Conservation (phyloP, 2,113 vertebrate genomes). For the Aegithalos caudatus region DNA sequence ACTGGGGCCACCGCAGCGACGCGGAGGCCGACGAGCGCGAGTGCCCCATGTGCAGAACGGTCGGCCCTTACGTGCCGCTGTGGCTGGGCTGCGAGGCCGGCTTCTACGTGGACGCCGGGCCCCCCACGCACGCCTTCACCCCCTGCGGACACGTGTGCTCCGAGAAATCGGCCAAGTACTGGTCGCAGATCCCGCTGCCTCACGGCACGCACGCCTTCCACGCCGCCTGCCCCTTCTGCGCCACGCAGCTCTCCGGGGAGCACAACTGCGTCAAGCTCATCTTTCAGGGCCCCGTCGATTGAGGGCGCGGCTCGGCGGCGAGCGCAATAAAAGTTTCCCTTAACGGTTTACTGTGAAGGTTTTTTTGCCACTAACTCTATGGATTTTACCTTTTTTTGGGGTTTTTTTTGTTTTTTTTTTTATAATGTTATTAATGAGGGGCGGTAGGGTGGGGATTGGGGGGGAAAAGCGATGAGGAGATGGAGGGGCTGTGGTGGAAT, state of each 20-base stretch:
- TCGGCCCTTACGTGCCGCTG: conserved; percentile 94
- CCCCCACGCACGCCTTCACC: conserved; percentile 91
- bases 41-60: conserved; percentile 94
- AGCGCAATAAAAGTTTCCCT: conserved; percentile 28
- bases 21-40: conserved; percentile 88
- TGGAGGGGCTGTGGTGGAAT: neutral
- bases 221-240: conserved; percentile 95
- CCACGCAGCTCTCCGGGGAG: conserved; percentile 85
- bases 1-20: conserved; percentile 96
- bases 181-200: conserved; percentile 93
- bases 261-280: conserved; percentile 93
- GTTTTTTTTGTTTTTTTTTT: conserved; percentile 51
- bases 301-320: conserved; percentile 43
- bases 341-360: conserved; percentile 81
- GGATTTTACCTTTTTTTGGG: conserved; percentile 66
- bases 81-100: conserved; percentile 96
- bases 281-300: conserved; percentile 97
- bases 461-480: neutral
- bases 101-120: conserved; percentile 94
- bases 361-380: conserved; percentile 80
- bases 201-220: conserved; percentile 98
- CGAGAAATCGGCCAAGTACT: conserved; percentile 94
- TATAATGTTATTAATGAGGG: conserved; percentile 59
- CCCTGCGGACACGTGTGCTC: conserved; percentile 98
- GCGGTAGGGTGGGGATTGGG: neutral